Conservation (phyloP, 2,113 vertebrate species). For the Ginglymostoma cirratum region DNA sequence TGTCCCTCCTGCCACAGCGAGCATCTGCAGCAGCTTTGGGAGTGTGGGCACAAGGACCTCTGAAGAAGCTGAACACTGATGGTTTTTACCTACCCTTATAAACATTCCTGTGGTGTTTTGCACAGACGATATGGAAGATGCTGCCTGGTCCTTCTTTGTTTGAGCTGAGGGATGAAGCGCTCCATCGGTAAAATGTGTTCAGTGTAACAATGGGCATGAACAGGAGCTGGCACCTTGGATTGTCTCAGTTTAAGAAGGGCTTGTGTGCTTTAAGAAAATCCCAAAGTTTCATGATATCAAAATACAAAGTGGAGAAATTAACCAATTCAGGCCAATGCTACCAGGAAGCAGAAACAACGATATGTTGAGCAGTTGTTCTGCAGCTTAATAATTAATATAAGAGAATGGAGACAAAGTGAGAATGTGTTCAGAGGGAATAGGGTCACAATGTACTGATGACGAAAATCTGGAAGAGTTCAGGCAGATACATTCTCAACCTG, state of each 20-base stretch:
- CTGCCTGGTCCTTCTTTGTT: background rate
- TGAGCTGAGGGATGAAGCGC: no score
- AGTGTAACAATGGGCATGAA: background rate
- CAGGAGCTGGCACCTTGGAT: background rate
- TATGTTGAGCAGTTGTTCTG: background rate
- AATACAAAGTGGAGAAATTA: background rate
- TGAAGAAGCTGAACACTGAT: background rate
- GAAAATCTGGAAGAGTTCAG: background rate
- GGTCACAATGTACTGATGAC: background rate
- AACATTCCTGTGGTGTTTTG: background rate
- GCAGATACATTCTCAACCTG: background rate
- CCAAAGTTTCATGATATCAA: background rate
- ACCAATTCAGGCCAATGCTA: background rate
- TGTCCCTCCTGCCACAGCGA: background rate
- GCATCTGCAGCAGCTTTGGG: no score
- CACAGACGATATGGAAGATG: background rate
- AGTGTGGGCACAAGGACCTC: no score
- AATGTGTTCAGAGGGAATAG: background rate
- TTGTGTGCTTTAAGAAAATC: background rate
- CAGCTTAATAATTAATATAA: background rate
- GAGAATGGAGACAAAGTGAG: background rate
- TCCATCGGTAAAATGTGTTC: background rate
- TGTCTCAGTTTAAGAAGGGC: background rate
- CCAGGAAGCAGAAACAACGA: background rate
- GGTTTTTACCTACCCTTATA: background rate